These are phyloP conservation scores for Malurus alboscapulatus DNA, from an alignment of 2,113 vertebrate species.

Conservation along the genomic window DNA sequence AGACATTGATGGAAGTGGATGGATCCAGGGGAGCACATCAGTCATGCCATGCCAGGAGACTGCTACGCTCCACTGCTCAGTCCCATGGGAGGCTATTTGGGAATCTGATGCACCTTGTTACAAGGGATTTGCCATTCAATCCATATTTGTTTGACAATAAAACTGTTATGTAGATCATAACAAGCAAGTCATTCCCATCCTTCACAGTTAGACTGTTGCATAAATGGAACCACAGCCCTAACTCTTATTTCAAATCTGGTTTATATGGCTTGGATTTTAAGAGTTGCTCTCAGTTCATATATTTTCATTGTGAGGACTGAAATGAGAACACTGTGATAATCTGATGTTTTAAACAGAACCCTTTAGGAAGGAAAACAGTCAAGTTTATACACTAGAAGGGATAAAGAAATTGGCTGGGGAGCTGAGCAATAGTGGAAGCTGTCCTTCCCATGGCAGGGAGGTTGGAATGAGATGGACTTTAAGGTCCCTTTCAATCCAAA, in stretches of 20 bases:
- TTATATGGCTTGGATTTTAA: neutral
- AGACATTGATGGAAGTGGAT: neutral
- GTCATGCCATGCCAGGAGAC: neutral
- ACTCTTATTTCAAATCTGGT: neutral
- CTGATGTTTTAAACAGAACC: neutral
- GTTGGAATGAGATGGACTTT: neutral
- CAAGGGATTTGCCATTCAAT: neutral
- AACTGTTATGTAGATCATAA: neutral
- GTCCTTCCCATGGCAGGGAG: neutral
- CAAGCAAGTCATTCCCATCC: neutral
- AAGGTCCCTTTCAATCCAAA: neutral
- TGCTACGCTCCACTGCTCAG: neutral
- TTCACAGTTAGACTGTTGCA: neutral
- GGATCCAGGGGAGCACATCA: neutral
- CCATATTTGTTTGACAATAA: neutral
- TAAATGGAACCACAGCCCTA: neutral
- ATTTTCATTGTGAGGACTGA: neutral
- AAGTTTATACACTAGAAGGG: neutral
- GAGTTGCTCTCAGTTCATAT: neutral
- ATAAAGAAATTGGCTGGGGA: neutral
- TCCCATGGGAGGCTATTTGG: neutral
- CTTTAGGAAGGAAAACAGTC: neutral
- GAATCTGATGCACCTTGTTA: neutral
- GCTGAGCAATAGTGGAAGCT: neutral
- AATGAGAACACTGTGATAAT: neutral